Conservation (phyloP, 2,113 vertebrate species). For the Thalassoma bifasciatum region DNA sequence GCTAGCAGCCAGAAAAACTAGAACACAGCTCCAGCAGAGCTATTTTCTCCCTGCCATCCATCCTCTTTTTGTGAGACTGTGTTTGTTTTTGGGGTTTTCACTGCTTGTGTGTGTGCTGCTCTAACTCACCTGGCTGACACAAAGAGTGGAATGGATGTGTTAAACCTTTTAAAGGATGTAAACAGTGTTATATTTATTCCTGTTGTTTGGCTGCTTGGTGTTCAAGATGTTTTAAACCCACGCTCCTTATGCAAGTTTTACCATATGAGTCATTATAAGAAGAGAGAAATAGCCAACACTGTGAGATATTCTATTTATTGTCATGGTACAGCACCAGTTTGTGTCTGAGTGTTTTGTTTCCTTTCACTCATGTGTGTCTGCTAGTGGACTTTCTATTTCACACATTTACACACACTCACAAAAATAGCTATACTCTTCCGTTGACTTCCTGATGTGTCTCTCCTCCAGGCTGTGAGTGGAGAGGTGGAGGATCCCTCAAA, state of each 20-base stretch:
- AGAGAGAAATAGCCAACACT: background rate
- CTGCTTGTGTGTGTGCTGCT: slow-evolving; percentile 13
- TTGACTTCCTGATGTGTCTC: slow-evolving; percentile 74
- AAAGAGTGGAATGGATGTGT: background rate
- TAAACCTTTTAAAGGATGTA: background rate
- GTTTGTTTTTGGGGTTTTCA: background rate
- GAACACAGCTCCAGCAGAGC: slow-evolving; percentile 19
- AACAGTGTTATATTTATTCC: background rate
- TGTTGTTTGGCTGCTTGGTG: background rate
- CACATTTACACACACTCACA: slow-evolving; percentile 13
- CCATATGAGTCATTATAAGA: slow-evolving; percentile 1
- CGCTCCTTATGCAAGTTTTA: slow-evolving; percentile 1
- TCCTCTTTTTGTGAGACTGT: slow-evolving; percentile 11
- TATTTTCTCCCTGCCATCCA: slow-evolving; percentile 10
- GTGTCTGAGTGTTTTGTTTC: slow-evolving; percentile 1
- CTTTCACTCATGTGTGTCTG: slow-evolving; percentile 27
- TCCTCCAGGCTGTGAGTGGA: slow-evolving; percentile 78
- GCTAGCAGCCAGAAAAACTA: slow-evolving; percentile 3
- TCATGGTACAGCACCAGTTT: background rate
- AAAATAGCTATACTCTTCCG: slow-evolving; percentile 48
- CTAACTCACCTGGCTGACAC: slow-evolving; percentile 6
- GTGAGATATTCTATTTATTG: background rate
- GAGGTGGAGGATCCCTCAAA: slow-evolving; percentile 72
- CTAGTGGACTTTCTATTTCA: slow-evolving; percentile 19
- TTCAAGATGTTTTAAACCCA: slow-evolving; percentile 11